Evolutionary conservation across 2,888 invertebrate genomes (phyloP), one percentile per base, ranked within the genome.

Genomic region (Sphaerophoria taeniata): DNA sequence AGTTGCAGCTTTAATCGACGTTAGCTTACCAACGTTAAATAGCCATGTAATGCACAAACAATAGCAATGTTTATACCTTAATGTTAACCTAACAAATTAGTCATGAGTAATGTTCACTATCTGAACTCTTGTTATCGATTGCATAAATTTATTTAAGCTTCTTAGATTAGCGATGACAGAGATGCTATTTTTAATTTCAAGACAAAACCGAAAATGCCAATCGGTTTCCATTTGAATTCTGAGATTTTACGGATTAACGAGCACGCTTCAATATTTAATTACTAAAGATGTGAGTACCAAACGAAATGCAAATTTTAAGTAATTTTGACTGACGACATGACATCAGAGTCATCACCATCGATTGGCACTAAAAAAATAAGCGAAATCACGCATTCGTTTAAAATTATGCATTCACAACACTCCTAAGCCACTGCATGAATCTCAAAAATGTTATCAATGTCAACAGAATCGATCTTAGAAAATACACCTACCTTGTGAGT

Each of bases 401-500:
- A 63, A 67, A 67, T 67, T 67, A 67, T 53, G n/a, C 53, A 67
- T 67, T 67, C 67, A 67, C 53, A 53, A 67, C 67, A 39, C 60
- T 16, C 4, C 39, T 39, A 6, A 53, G 24, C n/a, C 6, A 14
- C 5, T 65, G 65, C 49, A 49, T 12, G 3, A 47, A 49, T 63
- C 47, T 47, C 36, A 39, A n/a, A 11, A 14, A 39, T 14, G 47
- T 33, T 47, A 63, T 2, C 47, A 53, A 31, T 53, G 39, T 63
- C 56, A 47, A 51, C 36, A 51, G 11, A 56, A 9, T 11, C 65
- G 65, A 74, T 76, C 65, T 49, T 34, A 11, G 16, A 55, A 55
- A 75, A 31, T n/a, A n/a, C 65, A 73, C 88, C 88, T 87, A 91
- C 91, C 88, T 89, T 72, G 89, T 89, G 39, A 87, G 87, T 77